These are phyloP conservation scores for Drosophila bunnanda DNA, from an alignment of 2,888 invertebrate genomes.

Conservation along the genomic window DNA sequence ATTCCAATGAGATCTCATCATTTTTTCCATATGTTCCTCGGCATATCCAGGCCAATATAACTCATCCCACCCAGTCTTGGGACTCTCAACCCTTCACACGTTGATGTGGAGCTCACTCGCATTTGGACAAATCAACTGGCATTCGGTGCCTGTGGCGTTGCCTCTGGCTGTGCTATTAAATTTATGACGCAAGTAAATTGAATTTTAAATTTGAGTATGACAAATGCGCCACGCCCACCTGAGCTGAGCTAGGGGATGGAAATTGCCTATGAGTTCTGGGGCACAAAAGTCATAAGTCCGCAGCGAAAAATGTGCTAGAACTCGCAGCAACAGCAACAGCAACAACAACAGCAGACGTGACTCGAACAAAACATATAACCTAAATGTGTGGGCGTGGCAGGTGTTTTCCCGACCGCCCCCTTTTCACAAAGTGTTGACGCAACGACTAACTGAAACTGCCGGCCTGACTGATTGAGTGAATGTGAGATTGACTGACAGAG, in stretches of 20 bases:
- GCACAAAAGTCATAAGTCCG: conserved; percentile 77
- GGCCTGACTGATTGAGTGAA: conserved; percentile 79
- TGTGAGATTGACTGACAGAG: conserved; percentile 77
- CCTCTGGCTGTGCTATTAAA: conserved; percentile 71
- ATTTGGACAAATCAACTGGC: conserved; percentile 62
- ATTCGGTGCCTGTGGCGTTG: conserved; percentile 30
- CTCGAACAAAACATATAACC: conserved; percentile 58
- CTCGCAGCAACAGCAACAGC: conserved; percentile 66
- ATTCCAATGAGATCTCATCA: conserved; percentile 27
- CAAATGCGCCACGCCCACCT: conserved; percentile 73
- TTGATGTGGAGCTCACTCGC: conserved; percentile 24
- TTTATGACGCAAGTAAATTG: conserved; percentile 82
- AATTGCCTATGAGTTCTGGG: conserved; percentile 66
- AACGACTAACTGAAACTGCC: conserved; percentile 77
- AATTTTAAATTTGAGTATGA: conserved; percentile 84
- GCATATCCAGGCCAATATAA: conserved; percentile 27
- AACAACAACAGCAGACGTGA: conserved; percentile 58
- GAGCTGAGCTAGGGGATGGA: conserved; percentile 51
- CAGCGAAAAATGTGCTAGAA: conserved; percentile 37
- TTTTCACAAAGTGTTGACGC: conserved; percentile 74
- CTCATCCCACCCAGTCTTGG: not conserved
- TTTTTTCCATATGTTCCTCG: conserved; percentile 6
- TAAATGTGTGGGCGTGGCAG: conserved; percentile 49
- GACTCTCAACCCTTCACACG: conserved; percentile 41
- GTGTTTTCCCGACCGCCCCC: conserved; percentile 16